These are phyloP conservation scores for Colinus virginianus DNA, from an alignment of 2,113 vertebrate species.

Conservation along the genomic window DNA sequence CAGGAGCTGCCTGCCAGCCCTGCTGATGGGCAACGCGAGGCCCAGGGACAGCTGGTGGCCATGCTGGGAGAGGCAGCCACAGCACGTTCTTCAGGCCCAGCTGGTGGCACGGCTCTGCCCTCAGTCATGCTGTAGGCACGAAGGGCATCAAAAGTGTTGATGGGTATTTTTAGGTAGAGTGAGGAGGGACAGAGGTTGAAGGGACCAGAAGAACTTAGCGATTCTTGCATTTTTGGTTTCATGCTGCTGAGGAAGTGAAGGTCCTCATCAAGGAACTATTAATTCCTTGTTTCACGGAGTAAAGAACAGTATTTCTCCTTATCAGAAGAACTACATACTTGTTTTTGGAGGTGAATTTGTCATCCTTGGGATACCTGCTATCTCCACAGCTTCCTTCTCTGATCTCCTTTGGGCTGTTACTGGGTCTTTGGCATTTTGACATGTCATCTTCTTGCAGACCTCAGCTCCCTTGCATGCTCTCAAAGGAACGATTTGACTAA, in stretches of 20 bases:
- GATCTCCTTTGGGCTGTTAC: not conserved
- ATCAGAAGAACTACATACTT: not conserved
- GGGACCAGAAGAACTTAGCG: not conserved
- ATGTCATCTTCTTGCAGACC: not conserved
- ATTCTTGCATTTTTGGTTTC: not conserved
- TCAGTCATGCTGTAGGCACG: not conserved
- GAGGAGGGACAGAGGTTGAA: not conserved
- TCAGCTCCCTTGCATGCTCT: not conserved
- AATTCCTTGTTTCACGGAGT: not conserved
- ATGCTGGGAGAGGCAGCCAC: not conserved
- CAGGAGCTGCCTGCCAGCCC: not conserved
- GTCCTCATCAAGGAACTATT: not conserved
- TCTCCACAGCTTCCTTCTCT: not conserved
- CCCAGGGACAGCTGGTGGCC: conserved; percentile 26
- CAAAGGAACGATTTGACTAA: not conserved
- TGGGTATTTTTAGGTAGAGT: conserved; percentile 24
- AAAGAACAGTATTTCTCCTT: not conserved
- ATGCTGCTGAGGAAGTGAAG: not conserved
- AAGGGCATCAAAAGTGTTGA: not conserved
- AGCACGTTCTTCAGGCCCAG: not conserved
- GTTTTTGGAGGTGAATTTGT: not conserved
- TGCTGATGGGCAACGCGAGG: not conserved
- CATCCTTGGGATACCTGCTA: not conserved
- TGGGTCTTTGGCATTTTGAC: not conserved
- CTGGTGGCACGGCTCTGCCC: not conserved